Evolutionary conservation across 2,113 vertebrate genomes (phyloP).

Genomic region (Ophiodon elongatus): DNA sequence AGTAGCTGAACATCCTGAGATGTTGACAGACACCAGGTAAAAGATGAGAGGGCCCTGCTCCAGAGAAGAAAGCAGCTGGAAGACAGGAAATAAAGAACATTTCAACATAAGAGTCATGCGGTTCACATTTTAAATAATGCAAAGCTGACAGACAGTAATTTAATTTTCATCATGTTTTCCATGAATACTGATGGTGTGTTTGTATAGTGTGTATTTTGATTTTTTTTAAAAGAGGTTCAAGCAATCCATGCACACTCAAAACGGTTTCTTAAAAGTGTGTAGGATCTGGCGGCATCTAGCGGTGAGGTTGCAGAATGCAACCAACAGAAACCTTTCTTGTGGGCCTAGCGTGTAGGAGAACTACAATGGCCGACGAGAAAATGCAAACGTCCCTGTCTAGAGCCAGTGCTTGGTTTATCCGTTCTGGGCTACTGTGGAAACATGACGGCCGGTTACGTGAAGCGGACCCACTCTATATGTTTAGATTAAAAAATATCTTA

Average conservation of each 20-base stretch:
- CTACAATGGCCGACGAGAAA: background rate
- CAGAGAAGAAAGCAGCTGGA: slow-evolving; percentile 65
- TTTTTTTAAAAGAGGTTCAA: background rate
- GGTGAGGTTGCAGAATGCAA: background rate
- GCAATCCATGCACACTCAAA: background rate
- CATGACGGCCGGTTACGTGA: background rate
- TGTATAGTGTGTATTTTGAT: background rate
- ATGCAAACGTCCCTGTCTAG: background rate
- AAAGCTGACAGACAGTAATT: background rate
- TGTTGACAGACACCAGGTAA: slow-evolving; percentile 87
- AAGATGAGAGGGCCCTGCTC: slow-evolving; percentile 69
- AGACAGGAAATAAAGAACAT: slow-evolving; percentile 35
- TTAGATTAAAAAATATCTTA: background rate
- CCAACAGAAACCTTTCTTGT: background rate
- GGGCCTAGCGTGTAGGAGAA: background rate
- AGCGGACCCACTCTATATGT: background rate
- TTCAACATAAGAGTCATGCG: slow-evolving; percentile 5
- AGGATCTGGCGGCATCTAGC: background rate
- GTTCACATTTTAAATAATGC: background rate
- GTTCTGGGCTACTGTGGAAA: background rate
- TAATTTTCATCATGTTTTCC: background rate
- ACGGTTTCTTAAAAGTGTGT: background rate
- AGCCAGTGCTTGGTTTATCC: background rate
- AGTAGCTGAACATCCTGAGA: slow-evolving; percentile 83
- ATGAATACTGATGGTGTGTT: background rate